Percentiles rank a stretch among this genome's conserved stretches.
Conservation (phyloP, 1,140 invertebrate genomes). For the Lutraria rhynchaena region DNA sequence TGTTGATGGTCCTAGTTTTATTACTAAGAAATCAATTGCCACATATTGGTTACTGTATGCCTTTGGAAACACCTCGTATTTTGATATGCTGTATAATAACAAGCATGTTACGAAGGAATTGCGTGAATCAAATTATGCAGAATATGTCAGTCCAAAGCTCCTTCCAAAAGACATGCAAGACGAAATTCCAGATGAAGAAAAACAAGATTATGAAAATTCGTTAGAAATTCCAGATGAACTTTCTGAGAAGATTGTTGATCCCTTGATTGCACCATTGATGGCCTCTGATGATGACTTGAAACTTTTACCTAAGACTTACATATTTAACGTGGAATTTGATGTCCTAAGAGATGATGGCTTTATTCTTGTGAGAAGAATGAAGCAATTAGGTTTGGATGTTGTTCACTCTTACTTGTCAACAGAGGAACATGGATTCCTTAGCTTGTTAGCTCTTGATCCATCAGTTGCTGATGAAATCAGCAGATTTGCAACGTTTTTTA, state of each 20-base stretch:
- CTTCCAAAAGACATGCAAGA: conserved; percentile 5
- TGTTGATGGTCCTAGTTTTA: conserved; percentile 21
- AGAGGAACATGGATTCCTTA: conserved; percentile 46
- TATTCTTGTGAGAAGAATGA: conserved; percentile 61
- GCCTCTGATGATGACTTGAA: conserved; percentile 50
- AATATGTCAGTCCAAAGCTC: conserved; percentile 7
- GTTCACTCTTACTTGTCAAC: conserved; percentile 6
- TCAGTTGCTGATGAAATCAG: neutral
- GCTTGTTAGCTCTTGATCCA: conserved; percentile 2
- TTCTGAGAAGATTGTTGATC: conserved; percentile 29
- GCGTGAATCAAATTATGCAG: neutral
- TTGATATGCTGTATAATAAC: conserved; percentile 2
- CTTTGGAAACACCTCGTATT: conserved; percentile 26
- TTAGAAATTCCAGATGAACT: neutral
- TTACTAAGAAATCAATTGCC: conserved; percentile 22
- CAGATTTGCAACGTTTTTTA: conserved; percentile 31
- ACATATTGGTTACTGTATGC: conserved; percentile 32
- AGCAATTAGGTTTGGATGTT: conserved; percentile 55
- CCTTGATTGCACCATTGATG: conserved; percentile 57
- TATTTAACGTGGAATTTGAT: conserved; percentile 64
- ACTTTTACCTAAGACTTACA: conserved; percentile 57
- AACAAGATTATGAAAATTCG: neutral
- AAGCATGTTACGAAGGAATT: conserved; percentile 5
- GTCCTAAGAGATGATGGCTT: conserved; percentile 69
- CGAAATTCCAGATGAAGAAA: neutral